A percentile compares a stretch with the other conserved stretches of the same genome.
These are phyloP conservation scores for Grus americana DNA, from an alignment of 2,113 vertebrate species.

Conservation along the genomic window DNA sequence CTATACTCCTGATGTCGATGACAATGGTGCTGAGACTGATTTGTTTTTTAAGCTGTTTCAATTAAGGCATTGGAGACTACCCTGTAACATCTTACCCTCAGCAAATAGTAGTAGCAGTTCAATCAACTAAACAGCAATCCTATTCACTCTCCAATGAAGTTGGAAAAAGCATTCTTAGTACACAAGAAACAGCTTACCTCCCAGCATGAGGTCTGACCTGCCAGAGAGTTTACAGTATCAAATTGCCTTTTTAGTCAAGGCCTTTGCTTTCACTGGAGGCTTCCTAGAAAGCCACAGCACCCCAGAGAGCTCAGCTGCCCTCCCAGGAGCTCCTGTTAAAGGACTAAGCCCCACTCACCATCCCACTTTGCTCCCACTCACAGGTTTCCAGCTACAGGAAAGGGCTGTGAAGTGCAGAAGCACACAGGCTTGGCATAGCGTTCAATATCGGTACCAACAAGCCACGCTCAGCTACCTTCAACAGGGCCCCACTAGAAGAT, in stretches of 20 bases:
- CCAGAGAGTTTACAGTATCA: neutral
- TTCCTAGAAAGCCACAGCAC: neutral
- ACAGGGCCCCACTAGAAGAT: neutral
- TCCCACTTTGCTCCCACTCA: rapidly evolving
- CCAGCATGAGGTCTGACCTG: neutral
- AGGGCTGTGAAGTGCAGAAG: neutral
- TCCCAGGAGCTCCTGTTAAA: neutral
- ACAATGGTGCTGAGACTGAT: too few relatives aligned
- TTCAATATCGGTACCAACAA: neutral
- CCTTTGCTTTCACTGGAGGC: neutral
- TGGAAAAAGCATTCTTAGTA: neutral
- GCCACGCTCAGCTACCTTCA: neutral
- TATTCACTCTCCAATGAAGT: neutral
- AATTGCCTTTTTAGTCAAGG: neutral
- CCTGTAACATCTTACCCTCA: neutral
- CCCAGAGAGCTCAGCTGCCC: neutral
- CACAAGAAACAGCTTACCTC: neutral
- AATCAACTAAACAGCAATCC: neutral
- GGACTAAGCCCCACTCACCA: rapidly evolving
- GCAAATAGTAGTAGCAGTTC: neutral
- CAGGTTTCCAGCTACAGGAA: neutral
- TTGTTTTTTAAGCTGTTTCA: neutral
- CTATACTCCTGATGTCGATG: too few relatives aligned
- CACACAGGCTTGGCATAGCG: rapidly evolving
- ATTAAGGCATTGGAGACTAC: neutral